Evolutionary conservation across 2,113 vertebrate species (phyloP), one percentile per base, ranked within the genome.

Genomic region (Amphilophus citrinellus): DNA sequence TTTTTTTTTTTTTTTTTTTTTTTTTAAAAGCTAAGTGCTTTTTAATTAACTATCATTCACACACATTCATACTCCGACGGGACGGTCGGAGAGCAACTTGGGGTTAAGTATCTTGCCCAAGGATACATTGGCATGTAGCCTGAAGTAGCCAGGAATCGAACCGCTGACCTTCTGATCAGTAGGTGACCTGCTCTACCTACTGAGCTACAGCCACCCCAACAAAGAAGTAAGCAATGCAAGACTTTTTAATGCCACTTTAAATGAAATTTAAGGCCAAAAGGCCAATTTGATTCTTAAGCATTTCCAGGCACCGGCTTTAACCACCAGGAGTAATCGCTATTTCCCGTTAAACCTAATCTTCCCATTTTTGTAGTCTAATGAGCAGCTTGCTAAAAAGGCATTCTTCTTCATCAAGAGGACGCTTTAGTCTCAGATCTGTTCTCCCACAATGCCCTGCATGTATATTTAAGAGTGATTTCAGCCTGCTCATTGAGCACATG

Each of bases 281-380:
- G 47, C 10, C 27, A 14, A 47, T 32, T 56, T 10, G 1, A 56
- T 32, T 4, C 1, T 13, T 2, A n/a, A 73, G 47, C 24, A 7
- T n/a, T 73, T 73, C 68, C 68, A 56, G 68, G 47, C 68, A 73
- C 3, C 3, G 6, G 17, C 68, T 56, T 73, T 56, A 73, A 32
- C 47, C 68, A 32, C 18, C 47, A 35, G 8, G 27, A 73, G 27
- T 53, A 56, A 35, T 35, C 32, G 32, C 32, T 2, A 56, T 56
- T 73, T 73, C 68, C 68, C 10, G 2, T 53, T 73, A 56, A 53
- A 73, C 68, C 53, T 73, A 18, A 73, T n/a, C 66, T 73, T 73
- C 30, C 27, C 68, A 73, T 73, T 73, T 71, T 53, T 50, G 66
- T 53, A 11, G 24, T 6, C 17, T 71, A 71, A 50, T 30, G 66